These are phyloP conservation scores for Callipepla californica DNA, from an alignment of 2,113 vertebrate species.

Conservation along the genomic window DNA sequence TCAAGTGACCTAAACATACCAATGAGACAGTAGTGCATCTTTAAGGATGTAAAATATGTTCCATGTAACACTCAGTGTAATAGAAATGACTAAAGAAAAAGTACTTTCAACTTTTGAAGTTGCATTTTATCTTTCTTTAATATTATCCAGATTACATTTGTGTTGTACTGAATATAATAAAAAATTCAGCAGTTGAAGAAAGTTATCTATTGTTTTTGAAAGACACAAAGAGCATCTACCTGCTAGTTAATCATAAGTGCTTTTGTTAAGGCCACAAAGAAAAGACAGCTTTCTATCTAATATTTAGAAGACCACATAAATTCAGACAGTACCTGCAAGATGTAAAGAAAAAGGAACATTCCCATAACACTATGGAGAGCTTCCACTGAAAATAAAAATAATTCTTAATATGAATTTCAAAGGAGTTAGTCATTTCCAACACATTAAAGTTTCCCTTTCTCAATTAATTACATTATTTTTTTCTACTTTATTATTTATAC, in stretches of 20 bases:
- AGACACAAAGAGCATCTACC: not conserved
- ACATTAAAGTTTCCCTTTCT: conserved; percentile 3
- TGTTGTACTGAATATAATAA: conserved; percentile 10
- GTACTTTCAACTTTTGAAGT: not conserved
- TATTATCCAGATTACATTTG: conserved; percentile 38
- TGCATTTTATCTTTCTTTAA: conserved; percentile 67
- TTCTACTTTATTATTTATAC: conserved; percentile 11
- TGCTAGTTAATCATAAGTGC: conserved; percentile 25
- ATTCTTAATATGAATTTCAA: not conserved
- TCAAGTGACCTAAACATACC: not conserved
- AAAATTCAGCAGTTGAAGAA: conserved; percentile 3
- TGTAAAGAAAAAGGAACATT: not conserved
- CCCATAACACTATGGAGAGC: not conserved
- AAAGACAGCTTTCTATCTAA: not conserved
- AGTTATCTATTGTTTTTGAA: not conserved
- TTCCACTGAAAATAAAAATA: not conserved
- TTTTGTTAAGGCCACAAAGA: conserved; percentile 34
- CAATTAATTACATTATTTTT: not conserved
- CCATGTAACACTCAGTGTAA: rapidly evolving
- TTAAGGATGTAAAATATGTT: not conserved
- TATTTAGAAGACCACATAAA: not conserved
- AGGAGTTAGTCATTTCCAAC: not conserved
- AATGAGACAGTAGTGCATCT: not conserved
- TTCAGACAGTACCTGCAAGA: not conserved
- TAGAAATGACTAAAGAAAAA: not conserved